A percentile compares a stretch with the other conserved stretches of the same genome.
Evolutionary conservation across 2,113 vertebrate species (phyloP).

Genomic region (Aythya baeri): DNA sequence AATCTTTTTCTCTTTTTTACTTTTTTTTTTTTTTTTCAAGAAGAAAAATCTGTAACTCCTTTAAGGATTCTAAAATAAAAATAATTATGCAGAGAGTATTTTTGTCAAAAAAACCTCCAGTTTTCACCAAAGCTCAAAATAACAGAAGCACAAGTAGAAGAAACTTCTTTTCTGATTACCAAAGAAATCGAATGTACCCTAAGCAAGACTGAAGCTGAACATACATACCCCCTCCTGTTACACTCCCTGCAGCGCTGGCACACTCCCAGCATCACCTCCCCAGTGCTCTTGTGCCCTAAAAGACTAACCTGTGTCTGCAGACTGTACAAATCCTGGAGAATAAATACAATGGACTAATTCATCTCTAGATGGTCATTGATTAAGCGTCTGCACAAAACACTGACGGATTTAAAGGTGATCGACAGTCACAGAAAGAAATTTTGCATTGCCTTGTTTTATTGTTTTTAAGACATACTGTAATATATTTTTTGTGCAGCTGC

Average conservation of each 20-base stretch:
- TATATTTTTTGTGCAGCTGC: not conserved
- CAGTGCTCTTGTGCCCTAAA: not conserved
- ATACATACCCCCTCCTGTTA: rapidly evolving
- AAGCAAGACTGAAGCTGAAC: not conserved
- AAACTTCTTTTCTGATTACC: not conserved
- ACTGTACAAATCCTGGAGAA: not conserved
- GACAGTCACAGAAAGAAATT: not conserved
- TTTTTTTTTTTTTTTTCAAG: not conserved
- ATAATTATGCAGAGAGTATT: not conserved
- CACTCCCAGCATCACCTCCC: not conserved
- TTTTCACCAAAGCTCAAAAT: not conserved
- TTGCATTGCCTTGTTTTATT: not conserved
- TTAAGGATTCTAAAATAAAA: not conserved
- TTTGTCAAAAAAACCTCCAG: not conserved
- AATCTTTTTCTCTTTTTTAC: not conserved
- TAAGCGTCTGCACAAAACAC: not conserved
- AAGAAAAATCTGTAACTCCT: not conserved
- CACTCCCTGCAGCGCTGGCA: not conserved
- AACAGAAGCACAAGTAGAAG: not conserved
- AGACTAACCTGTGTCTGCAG: not conserved
- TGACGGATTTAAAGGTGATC: not conserved
- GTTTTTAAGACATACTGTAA: not conserved
- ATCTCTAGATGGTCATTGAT: not conserved
- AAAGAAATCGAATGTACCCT: not conserved
- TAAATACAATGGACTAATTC: not conserved